phyloP scores from a whole-genome alignment of 2,797 vertebrate species.

The Anguilla marmorata region DNA sequence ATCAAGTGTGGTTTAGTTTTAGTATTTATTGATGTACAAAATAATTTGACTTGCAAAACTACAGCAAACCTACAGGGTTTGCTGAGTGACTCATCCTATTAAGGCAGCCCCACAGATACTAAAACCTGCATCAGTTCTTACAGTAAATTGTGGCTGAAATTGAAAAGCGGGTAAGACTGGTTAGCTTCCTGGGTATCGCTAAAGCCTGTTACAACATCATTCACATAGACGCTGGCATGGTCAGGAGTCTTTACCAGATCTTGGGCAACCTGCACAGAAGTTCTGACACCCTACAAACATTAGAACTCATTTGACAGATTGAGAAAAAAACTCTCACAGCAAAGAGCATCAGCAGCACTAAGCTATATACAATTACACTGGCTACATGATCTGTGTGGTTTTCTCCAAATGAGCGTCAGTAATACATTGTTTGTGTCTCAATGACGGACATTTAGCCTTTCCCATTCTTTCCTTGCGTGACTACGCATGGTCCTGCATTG shows the following conservation, averaged over 20 bases:
- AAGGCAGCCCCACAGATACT: not conserved
- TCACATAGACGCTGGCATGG: not conserved
- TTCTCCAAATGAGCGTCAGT: constrained; percentile 1
- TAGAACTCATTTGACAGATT: not conserved
- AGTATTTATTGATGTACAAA: no score
- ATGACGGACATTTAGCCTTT: not conserved
- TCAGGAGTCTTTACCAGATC: not conserved
- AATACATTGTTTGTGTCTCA: not conserved
- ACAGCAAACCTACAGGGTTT: no score
- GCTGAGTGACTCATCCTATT: no score
- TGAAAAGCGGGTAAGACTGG: not conserved
- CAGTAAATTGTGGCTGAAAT: not conserved
- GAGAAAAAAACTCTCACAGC: not conserved
- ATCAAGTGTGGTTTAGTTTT: no score
- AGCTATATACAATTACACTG: not conserved
- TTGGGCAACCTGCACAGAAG: not conserved
- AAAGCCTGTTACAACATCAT: not conserved
- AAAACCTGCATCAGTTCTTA: not conserved
- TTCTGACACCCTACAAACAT: not conserved
- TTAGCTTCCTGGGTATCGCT: not conserved
- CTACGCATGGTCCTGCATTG: not conserved
- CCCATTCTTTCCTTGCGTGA: not conserved
- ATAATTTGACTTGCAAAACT: no score
- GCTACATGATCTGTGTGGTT: not conserved
- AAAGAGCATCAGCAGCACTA: not conserved